A percentile compares a stretch with the other conserved stretches of the same genome.
phyloP scores from a whole-genome alignment of 2,888 invertebrate species.

The Cryptocephalus moraei region DNA sequence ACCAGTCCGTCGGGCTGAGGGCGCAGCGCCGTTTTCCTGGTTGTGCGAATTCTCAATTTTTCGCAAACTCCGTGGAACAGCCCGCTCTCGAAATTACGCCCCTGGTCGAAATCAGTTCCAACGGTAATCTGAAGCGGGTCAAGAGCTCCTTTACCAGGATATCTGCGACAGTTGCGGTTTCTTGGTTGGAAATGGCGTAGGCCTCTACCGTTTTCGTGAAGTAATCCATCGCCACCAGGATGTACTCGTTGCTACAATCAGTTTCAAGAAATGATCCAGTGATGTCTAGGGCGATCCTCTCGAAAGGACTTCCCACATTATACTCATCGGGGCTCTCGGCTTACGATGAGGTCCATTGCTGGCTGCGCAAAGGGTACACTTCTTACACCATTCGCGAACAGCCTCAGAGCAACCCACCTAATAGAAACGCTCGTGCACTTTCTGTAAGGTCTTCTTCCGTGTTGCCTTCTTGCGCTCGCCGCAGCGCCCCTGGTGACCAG shows the following conservation, averaged over 20 bases:
- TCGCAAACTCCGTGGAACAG: constrained; percentile 16
- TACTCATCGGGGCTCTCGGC: too few relatives aligned
- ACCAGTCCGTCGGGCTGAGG: background rate
- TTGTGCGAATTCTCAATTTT: constrained; percentile 17
- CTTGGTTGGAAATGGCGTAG: background rate
- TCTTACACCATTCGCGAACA: too few relatives aligned
- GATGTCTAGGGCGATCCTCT: too few relatives aligned
- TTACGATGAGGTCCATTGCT: too few relatives aligned
- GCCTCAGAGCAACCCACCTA: too few relatives aligned
- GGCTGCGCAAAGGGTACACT: too few relatives aligned
- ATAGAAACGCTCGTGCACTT: too few relatives aligned
- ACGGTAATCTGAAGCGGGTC: background rate
- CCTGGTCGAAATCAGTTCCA: constrained; percentile 13
- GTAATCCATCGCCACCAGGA: background rate
- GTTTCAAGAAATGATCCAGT: background rate
- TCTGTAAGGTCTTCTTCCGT: too few relatives aligned
- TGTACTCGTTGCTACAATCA: background rate
- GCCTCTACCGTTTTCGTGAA: background rate
- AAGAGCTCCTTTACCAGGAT: background rate
- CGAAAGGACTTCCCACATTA: too few relatives aligned
- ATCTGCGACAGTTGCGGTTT: background rate
- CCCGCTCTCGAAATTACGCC: constrained; percentile 23
- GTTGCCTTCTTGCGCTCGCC: too few relatives aligned
- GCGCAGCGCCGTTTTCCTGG: constrained; percentile 2
- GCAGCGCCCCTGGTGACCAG: too few relatives aligned